Evolutionary conservation across 2,888 invertebrate genomes (phyloP).

Genomic region (Synanthedon formicaeformis): DNA sequence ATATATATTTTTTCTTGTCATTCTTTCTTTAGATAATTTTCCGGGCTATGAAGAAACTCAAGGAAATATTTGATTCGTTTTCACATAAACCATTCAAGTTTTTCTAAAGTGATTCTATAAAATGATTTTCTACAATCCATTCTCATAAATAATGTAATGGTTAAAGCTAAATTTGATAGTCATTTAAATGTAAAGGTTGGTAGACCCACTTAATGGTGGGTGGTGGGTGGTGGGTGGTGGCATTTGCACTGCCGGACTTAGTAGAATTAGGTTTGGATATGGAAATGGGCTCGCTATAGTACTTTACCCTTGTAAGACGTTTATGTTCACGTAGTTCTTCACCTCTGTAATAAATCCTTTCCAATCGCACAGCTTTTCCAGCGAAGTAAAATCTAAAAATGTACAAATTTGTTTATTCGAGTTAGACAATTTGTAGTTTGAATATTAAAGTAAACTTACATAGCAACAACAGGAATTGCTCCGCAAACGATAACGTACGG

Average conservation of each 20-base stretch:
- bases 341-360: constrained; percentile 54
- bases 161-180: no score
- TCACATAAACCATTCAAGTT: no score
- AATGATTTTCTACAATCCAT: not conserved
- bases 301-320: constrained; percentile 47
- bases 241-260: no score
- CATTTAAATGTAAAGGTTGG: not conserved
- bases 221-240: no score
- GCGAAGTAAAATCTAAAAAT: constrained; percentile 54
- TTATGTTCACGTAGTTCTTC: constrained; percentile 55
- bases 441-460: constrained; percentile 34
- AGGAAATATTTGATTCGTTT: no score
- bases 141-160: not conserved
- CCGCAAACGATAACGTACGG: constrained; percentile 55
- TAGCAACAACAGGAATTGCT: constrained; percentile 48
- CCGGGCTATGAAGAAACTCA: no score
- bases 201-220: not conserved
- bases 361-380: constrained; percentile 54
- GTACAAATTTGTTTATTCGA: not conserved
- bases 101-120: no score
- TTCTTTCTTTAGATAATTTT: no score
- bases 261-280: no score
- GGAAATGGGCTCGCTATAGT: not conserved
- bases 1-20: no score
- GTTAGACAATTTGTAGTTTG: not conserved